phyloP scores from a whole-genome alignment of 2,113 vertebrate genomes.

The Mirounga angustirostris region DNA sequence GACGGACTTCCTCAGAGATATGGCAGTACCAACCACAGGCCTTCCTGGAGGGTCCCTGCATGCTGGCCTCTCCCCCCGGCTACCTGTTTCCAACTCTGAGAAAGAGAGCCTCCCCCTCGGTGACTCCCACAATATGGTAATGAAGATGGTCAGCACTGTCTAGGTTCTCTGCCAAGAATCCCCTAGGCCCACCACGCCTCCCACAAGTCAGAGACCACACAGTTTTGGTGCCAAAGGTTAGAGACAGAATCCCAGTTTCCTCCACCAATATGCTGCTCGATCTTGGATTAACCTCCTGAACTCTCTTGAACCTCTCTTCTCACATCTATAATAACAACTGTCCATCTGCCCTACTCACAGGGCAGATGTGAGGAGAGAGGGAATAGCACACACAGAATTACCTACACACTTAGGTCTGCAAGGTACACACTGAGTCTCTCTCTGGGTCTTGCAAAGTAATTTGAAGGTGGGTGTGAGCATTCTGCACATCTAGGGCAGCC shows the following conservation, averaged over 20 bases:
- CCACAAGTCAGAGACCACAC: not conserved
- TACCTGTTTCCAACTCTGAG: not conserved
- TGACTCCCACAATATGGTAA: not conserved
- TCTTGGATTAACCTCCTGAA: not conserved
- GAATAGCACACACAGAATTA: not conserved
- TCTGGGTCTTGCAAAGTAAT: not conserved
- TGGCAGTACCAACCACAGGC: not conserved
- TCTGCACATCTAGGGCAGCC: not conserved
- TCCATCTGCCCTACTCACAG: not conserved
- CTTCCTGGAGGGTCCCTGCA: not conserved
- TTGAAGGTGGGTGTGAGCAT: not conserved
- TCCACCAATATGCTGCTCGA: not conserved
- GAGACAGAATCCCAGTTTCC: not conserved
- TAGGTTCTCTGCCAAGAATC: not conserved
- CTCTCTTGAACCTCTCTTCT: not conserved
- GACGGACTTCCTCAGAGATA: not conserved
- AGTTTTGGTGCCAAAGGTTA: not conserved
- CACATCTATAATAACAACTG: not conserved
- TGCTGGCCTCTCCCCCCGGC: not conserved
- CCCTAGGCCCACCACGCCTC: not conserved
- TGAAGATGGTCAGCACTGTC: fast-evolving
- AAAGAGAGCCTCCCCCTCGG: not conserved
- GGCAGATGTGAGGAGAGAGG: not conserved
- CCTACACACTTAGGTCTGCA: fast-evolving
- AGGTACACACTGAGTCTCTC: not conserved